These are phyloP conservation scores for Pocillopora damicornis DNA, from an alignment of 64 coral and sea anemone species.

Conservation along the genomic window DNA sequence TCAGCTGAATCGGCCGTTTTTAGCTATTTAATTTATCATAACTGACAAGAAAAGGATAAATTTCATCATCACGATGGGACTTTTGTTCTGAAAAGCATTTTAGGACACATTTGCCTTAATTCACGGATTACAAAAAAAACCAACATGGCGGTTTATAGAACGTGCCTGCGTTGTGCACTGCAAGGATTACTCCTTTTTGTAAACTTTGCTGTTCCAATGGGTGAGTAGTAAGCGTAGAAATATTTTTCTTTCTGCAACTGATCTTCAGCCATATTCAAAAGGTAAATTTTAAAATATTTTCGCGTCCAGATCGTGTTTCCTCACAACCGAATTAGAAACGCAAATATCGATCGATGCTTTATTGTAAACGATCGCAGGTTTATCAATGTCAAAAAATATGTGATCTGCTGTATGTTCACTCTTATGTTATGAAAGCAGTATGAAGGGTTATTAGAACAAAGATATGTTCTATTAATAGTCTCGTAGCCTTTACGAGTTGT, in stretches of 20 bases:
- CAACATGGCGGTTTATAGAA: slow-evolving; percentile 1
- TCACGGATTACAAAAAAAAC: neutral
- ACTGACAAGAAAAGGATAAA: neutral
- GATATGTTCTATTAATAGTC: too few species aligned
- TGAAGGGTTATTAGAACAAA: too few species aligned
- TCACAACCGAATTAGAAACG: too few species aligned
- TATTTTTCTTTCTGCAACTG: neutral
- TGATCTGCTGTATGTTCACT: too few species aligned
- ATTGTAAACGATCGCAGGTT: too few species aligned
- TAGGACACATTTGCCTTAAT: neutral
- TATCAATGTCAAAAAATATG: too few species aligned
- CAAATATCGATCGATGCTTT: too few species aligned
- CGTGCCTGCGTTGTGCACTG: neutral
- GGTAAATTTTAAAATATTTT: too few species aligned
- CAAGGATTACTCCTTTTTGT: neutral
- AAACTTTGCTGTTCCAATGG: neutral
- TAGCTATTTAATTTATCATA: neutral
- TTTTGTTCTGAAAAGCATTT: neutral
- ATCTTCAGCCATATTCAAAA: neutral
- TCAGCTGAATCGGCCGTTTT: neutral
- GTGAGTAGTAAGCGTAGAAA: neutral
- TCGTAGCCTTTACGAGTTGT: too few species aligned
- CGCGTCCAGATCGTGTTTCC: too few species aligned
- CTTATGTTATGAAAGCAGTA: too few species aligned
- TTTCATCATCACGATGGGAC: neutral